A percentile compares a stretch with the other conserved stretches of the same genome.
Conservation (phyloP, 2,797 vertebrate genomes). For the Crax fasciolata region DNA sequence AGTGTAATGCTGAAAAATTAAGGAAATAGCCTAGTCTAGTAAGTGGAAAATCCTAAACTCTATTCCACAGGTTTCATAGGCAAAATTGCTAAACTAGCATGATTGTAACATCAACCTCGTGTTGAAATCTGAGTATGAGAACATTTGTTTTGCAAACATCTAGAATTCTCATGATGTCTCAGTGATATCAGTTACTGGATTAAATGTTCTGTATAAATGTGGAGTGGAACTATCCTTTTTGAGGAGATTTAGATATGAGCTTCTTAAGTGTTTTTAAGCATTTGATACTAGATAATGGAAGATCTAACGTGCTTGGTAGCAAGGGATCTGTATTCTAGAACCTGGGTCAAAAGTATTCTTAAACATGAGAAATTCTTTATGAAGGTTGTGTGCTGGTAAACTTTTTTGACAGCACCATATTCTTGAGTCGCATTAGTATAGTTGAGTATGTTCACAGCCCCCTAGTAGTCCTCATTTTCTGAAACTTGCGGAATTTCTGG, state of each 20-base stretch:
- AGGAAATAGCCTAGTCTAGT: not conserved
- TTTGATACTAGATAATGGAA: not conserved
- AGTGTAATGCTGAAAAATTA: not conserved
- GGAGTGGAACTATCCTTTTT: not conserved
- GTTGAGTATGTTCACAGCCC: not conserved
- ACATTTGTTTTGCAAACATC: not conserved
- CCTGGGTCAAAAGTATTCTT: not conserved
- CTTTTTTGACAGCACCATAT: not conserved
- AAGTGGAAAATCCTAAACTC: not conserved
- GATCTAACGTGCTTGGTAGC: not conserved
- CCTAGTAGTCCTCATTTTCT: not conserved
- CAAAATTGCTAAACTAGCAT: not conserved
- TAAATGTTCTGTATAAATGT: not conserved
- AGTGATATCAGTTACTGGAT: not conserved
- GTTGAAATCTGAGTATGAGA: accelerated
- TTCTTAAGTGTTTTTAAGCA: not conserved
- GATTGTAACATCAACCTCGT: not conserved
- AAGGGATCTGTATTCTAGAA: not conserved
- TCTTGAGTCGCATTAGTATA: not conserved
- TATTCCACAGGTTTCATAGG: not conserved
- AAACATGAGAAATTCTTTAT: not conserved
- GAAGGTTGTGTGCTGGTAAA: not conserved
- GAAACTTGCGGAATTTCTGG: not conserved
- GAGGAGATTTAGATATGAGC: not conserved
- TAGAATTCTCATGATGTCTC: not conserved